Conservation (phyloP, 2,113 vertebrate species). For the Tauraco erythrolophus region DNA sequence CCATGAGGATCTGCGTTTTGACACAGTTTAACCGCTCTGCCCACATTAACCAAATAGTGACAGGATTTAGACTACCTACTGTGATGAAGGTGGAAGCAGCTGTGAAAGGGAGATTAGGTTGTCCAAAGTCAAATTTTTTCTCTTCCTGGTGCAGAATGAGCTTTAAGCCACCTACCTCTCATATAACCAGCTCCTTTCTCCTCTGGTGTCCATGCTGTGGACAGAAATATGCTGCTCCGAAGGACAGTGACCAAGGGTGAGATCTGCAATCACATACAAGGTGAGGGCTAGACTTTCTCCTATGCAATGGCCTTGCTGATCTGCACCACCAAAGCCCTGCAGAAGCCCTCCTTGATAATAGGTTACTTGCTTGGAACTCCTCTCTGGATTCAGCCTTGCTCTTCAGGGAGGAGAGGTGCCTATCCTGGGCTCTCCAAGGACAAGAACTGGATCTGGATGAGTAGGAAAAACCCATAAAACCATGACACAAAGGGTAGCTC, state of each 20-base stretch:
- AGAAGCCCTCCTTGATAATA: neutral
- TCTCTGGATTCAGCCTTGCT: neutral
- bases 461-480: neutral
- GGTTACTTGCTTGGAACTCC: neutral
- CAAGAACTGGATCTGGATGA: neutral
- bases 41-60: neutral
- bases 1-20: neutral
- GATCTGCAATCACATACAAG: neutral
- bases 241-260: neutral
- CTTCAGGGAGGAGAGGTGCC: neutral
- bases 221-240: neutral
- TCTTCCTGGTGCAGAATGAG: neutral
- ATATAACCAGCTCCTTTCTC: neutral
- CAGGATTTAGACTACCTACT: neutral
- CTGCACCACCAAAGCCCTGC: neutral
- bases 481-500: neutral
- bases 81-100: neutral
- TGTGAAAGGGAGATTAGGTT: neutral
- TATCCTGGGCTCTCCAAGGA: neutral
- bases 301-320: neutral
- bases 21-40: neutral
- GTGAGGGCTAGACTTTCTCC: neutral
- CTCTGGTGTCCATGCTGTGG: rapidly evolving
- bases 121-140: neutral
- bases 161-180: neutral